These are phyloP conservation scores for Calameuta idolon DNA, from an alignment of 2,888 invertebrate species.

Conservation along the genomic window DNA sequence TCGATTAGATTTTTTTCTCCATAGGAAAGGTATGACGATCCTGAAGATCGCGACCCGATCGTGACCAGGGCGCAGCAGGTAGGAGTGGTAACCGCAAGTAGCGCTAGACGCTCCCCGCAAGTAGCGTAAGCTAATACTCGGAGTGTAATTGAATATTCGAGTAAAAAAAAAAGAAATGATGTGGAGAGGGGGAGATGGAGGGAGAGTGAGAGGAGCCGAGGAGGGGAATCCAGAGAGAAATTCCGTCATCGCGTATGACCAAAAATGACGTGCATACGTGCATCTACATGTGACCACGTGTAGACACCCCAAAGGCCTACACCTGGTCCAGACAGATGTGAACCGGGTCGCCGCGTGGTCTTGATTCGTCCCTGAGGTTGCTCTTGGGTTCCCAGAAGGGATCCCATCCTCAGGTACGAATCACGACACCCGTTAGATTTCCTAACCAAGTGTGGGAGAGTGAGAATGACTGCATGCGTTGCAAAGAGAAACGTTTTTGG, in stretches of 20 bases:
- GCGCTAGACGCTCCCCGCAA: slow-evolving; percentile 61
- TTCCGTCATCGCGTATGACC: not conserved
- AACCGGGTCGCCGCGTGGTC: not conserved
- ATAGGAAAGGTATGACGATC: not conserved
- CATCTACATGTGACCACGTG: not conserved
- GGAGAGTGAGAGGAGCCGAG: slow-evolving; percentile 68
- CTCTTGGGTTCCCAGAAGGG: not conserved
- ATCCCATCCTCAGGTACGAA: not conserved
- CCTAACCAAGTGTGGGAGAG: slow-evolving; percentile 62
- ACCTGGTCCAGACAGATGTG: not conserved
- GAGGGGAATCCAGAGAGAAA: slow-evolving; percentile 65
- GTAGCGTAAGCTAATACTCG: slow-evolving; percentile 58
- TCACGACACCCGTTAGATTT: not conserved
- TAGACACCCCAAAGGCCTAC: not conserved
- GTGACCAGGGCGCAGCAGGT: slow-evolving; percentile 56
- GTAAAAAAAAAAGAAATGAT: slow-evolving; percentile 10
- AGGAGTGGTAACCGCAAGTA: slow-evolving; percentile 52
- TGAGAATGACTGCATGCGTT: slow-evolving; percentile 67
- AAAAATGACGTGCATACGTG: not conserved
- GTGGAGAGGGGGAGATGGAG: slow-evolving; percentile 31
- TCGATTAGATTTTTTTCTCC: not conserved
- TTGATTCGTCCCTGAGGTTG: not conserved
- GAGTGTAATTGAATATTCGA: slow-evolving; percentile 4
- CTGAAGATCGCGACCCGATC: not conserved
- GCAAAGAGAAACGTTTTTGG: slow-evolving; percentile 65